Evolutionary conservation across 23 tunicate genomes (phyloP).

Genomic region (Styela clava): DNA sequence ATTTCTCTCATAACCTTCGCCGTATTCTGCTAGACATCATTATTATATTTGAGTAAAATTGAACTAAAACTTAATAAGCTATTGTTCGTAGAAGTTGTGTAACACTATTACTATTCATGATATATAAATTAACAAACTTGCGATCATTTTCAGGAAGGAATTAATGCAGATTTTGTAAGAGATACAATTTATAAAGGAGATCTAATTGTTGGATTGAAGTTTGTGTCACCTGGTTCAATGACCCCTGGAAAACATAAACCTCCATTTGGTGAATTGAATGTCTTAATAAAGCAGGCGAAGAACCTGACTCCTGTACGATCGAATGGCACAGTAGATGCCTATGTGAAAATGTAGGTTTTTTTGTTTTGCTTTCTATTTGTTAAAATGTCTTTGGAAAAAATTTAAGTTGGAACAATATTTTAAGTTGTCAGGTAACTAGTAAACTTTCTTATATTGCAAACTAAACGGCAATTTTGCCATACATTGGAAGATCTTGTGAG

Average conservation of each 20-base stretch:
- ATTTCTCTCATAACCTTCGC: too few relatives aligned
- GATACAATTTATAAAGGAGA: constrained; percentile 42
- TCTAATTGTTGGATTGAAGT: constrained; percentile 29
- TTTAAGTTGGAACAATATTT: too few relatives aligned
- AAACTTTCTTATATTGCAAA: too few relatives aligned
- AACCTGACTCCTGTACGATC: constrained; percentile 35
- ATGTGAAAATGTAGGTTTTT: constrained; percentile 34
- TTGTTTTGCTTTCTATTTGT: not conserved
- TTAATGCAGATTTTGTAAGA: constrained; percentile 15
- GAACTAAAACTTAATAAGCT: too few relatives aligned
- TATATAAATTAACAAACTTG: too few relatives aligned
- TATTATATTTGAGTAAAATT: too few relatives aligned
- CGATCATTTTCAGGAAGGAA: constrained; percentile 28
- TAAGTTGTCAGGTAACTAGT: too few relatives aligned
- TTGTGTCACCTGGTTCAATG: constrained; percentile 3
- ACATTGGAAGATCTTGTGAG: not conserved
- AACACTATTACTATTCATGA: too few relatives aligned
- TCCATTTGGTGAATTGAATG: constrained; percentile 41
- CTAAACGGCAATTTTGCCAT: too few relatives aligned
- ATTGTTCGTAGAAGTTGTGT: too few relatives aligned
- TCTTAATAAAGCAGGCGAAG: constrained; percentile 47
- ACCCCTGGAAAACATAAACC: constrained; percentile 22
- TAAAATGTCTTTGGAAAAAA: too few relatives aligned
- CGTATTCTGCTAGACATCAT: too few relatives aligned
- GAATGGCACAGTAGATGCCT: constrained; percentile 47